phyloP scores from a whole-genome alignment of 2,888 invertebrate genomes.

The Leptinotarsa juncta region DNA sequence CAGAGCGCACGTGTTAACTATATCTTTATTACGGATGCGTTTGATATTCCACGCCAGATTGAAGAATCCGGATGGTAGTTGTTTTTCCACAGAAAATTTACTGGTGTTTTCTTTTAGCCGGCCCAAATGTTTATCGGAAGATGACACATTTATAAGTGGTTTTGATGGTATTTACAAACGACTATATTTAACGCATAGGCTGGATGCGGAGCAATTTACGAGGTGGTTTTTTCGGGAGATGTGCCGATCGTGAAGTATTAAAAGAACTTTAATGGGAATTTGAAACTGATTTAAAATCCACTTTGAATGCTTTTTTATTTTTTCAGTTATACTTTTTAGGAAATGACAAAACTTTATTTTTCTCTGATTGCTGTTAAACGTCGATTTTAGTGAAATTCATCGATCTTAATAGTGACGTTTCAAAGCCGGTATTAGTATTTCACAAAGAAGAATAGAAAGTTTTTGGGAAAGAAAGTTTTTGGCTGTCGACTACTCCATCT shows the following conservation, averaged over 20 bases:
- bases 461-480: too few relatives aligned
- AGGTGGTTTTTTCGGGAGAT: background rate
- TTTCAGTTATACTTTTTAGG: too few relatives aligned
- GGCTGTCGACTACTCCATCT: too few relatives aligned
- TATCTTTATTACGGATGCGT: constrained; percentile 58
- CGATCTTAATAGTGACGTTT: too few relatives aligned
- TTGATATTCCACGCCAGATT: constrained; percentile 56
- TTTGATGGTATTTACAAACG: constrained; percentile 46
- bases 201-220: constrained; percentile 7
- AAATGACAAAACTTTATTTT: too few relatives aligned
- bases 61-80: constrained; percentile 51
- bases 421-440: too few relatives aligned
- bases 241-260: background rate
- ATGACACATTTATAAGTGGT: constrained; percentile 58
- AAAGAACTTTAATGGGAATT: background rate
- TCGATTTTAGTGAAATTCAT: too few relatives aligned
- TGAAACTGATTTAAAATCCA: too few relatives aligned
- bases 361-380: too few relatives aligned
- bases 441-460: too few relatives aligned
- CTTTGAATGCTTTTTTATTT: too few relatives aligned
- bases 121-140: constrained; percentile 55
- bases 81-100: constrained; percentile 54
- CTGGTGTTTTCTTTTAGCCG: constrained; percentile 54
- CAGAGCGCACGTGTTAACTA: constrained; percentile 55
- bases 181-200: constrained; percentile 35